Conservation (phyloP, 2,113 vertebrate genomes). For the Podarcis raffonei region DNA sequence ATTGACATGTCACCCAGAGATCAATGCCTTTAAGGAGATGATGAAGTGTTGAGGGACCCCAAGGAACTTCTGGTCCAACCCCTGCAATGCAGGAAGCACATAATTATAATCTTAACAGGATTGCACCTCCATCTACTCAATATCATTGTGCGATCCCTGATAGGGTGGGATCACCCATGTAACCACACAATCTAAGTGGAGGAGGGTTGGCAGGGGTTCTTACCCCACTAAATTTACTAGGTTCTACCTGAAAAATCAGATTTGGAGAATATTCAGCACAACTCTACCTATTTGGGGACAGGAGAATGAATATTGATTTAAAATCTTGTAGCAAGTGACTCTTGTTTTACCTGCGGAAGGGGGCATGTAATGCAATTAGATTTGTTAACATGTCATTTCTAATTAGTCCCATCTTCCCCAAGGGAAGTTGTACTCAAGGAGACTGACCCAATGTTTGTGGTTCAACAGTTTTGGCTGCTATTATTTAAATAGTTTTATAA, state of each 20-base stretch:
- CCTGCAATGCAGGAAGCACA: too few species aligned
- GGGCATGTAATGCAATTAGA: background rate
- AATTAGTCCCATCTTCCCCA: background rate
- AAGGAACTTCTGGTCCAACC: background rate
- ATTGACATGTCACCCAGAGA: too few species aligned
- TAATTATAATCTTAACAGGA: too few species aligned
- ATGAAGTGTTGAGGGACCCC: background rate
- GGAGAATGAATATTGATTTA: background rate
- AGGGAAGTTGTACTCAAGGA: background rate
- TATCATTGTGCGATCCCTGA: background rate
- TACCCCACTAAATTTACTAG: background rate
- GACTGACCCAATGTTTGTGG: background rate
- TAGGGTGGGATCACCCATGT: background rate
- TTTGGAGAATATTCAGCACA: background rate
- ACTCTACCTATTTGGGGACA: background rate
- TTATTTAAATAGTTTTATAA: conserved; percentile 5
- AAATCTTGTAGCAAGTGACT: too few species aligned
- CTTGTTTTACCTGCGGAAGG: background rate
- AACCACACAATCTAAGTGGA: background rate
- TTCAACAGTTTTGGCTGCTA: background rate
- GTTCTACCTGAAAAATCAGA: background rate
- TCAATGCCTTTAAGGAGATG: background rate
- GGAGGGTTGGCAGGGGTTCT: background rate
- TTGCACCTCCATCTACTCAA: too few species aligned
- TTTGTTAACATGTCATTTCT: background rate